Conservation (phyloP, 1,140 invertebrate genomes). For the Bombus waltoni region DNA sequence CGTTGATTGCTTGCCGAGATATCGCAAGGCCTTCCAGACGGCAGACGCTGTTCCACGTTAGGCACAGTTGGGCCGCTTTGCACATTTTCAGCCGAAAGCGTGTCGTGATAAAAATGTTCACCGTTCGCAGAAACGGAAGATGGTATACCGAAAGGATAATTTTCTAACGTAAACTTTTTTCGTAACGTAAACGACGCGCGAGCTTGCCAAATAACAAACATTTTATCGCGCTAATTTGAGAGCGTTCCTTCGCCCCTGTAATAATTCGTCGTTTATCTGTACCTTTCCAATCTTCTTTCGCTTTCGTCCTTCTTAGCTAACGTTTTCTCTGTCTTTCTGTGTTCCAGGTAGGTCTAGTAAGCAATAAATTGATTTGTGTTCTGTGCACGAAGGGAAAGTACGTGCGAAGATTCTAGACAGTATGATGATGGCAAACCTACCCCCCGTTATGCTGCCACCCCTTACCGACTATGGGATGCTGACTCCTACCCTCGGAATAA, state of each 20-base stretch:
- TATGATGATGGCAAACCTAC: constrained; percentile 83
- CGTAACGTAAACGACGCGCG: no score
- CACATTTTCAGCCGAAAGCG: no score
- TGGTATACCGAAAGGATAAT: no score
- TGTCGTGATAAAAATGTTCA: no score
- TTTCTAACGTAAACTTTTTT: no score
- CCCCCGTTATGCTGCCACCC: constrained; percentile 81
- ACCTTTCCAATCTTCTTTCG: background rate
- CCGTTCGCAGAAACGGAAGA: no score
- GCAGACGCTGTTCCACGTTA: no score
- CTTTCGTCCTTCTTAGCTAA: background rate
- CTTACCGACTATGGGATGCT: constrained; percentile 81
- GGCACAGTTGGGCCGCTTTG: no score
- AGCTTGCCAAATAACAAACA: no score
- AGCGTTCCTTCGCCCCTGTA: fast-evolving
- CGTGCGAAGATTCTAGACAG: constrained; percentile 75
- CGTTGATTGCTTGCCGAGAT: no score
- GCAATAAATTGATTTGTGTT: constrained; percentile 73
- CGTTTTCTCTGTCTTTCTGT: constrained; percentile 49
- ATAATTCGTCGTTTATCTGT: background rate
- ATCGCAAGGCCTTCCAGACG: no score
- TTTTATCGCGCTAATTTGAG: no score
- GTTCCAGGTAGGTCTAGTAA: constrained; percentile 81
- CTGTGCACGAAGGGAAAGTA: constrained; percentile 68
- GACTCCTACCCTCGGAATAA: constrained; percentile 80